These are phyloP conservation scores for Galeopsomyia nigrocyanea DNA, from an alignment of 2,888 invertebrate genomes.

Conservation along the genomic window DNA sequence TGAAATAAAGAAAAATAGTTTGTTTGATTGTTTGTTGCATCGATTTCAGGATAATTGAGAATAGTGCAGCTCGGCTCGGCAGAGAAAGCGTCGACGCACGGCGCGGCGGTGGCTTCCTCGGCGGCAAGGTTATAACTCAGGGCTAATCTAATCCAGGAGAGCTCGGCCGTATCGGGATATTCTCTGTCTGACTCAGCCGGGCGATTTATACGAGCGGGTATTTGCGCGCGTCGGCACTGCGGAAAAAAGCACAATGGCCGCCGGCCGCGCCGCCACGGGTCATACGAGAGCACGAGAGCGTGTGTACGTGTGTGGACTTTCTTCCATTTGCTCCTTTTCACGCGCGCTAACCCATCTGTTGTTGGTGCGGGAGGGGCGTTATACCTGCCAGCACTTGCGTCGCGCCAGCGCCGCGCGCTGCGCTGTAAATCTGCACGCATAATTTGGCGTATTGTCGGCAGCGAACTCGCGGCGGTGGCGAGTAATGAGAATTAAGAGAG, in stretches of 20 bases:
- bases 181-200: constrained; percentile 20
- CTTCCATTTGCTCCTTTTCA: constrained; percentile 25
- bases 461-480: constrained; percentile 13
- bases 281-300: background rate
- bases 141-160: constrained; percentile 60
- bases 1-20: too few relatives aligned
- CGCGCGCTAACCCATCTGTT: constrained; percentile 24
- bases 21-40: constrained; percentile 17
- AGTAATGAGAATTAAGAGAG: constrained; percentile 18
- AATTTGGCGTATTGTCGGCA: constrained; percentile 37
- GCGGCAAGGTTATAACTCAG: constrained; percentile 57
- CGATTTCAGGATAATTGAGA: constrained; percentile 42
- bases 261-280: constrained; percentile 3
- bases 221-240: constrained; percentile 21
- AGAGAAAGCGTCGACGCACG: background rate
- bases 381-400: constrained; percentile 16
- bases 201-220: constrained; percentile 42
- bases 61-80: constrained; percentile 23
- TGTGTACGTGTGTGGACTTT: constrained; percentile 23
- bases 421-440: constrained; percentile 39
- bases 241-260: constrained; percentile 46
- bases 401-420: background rate
- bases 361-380: constrained; percentile 16
- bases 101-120: constrained; percentile 36
- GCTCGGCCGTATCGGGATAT: constrained; percentile 38